Evolutionary conservation across 2,797 vertebrate species (phyloP), one percentile per base, ranked within the genome.

Genomic region (Antrozous pallidus): DNA sequence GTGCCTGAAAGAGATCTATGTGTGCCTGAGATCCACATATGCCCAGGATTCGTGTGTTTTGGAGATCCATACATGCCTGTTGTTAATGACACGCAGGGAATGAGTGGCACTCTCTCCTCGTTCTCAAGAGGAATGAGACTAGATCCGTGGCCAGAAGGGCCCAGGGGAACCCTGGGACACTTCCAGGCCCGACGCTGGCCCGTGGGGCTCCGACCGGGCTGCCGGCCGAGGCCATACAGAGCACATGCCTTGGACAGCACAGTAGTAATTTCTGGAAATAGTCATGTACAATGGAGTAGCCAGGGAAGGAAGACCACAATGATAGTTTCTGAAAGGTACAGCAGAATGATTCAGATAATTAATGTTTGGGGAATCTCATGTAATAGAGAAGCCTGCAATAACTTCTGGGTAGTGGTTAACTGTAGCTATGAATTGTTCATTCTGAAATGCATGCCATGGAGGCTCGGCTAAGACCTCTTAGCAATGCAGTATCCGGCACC

Each of bases 301-400:
- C 14, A 24, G 47, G 16, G 5, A 75, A 85, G 56, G 38, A 80
- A 54, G 87, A 58, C 61, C 56, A 58, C 75, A 79, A 12, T 74
- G 88, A 89, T 36, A 33, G 45, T 51, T 56, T 84, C 94, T 79
- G 69, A 90, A 91, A 93, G 80, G 73, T 75, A 78, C 70, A 78
- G 38, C 22, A 2, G 65, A 73, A 13, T 70, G 86, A 89, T 24
- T 80, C 89, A 26, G 75, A 33, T 9, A 69, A 89, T 80, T 77
- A 67, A 74, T 54, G 73, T 85, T 24, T 75, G 82, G 69, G 61
- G 79, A 84, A 12, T 36, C 69, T 47, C 77, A 45, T 42, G 49
- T 49, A 45, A 56, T 0, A 47, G 33, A 73, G 81, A 75, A 86
- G 20, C n/a, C 86, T 78, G 10, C 36, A 82, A 3, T 61, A 47